These are phyloP conservation scores for Thamnaconus septentrionalis DNA, from an alignment of 2,113 vertebrate species.

Conservation along the genomic window DNA sequence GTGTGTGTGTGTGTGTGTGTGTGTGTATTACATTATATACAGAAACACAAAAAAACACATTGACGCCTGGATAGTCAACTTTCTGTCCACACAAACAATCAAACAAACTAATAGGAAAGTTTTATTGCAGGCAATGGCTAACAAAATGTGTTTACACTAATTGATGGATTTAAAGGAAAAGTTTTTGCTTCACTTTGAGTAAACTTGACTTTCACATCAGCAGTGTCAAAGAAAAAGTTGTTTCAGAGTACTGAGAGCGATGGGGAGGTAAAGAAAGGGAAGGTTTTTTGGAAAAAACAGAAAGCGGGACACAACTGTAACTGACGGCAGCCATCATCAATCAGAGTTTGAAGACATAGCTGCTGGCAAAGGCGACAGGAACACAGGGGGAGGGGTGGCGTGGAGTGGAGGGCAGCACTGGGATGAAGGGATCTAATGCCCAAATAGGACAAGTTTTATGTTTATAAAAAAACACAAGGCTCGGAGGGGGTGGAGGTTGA, in stretches of 20 bases:
- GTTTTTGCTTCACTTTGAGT: constrained; percentile 1
- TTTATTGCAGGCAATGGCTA: too few relatives aligned
- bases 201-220: constrained; percentile 48
- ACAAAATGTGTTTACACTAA: too few relatives aligned
- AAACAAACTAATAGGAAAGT: too few relatives aligned
- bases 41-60: too few relatives aligned
- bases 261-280: neutral
- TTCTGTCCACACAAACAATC: too few relatives aligned
- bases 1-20: too few relatives aligned
- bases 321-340: constrained; percentile 71
- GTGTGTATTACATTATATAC: too few relatives aligned
- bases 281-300: constrained; percentile 66
- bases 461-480: constrained; percentile 41
- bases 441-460: constrained; percentile 33
- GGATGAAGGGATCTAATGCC: constrained; percentile 57
- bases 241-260: constrained; percentile 40
- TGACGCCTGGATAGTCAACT: too few relatives aligned
- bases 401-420: constrained; percentile 19
- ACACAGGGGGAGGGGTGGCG: constrained; percentile 44
- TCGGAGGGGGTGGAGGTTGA: neutral
- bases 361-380: constrained; percentile 71
- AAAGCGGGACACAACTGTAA: constrained; percentile 70
- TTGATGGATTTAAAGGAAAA: too few relatives aligned
- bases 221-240: constrained; percentile 20
- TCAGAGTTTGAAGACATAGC: constrained; percentile 74